Evolutionary conservation across 64 coral and sea anemone species (phyloP).

Genomic region (Exaiptasia diaphana): DNA sequence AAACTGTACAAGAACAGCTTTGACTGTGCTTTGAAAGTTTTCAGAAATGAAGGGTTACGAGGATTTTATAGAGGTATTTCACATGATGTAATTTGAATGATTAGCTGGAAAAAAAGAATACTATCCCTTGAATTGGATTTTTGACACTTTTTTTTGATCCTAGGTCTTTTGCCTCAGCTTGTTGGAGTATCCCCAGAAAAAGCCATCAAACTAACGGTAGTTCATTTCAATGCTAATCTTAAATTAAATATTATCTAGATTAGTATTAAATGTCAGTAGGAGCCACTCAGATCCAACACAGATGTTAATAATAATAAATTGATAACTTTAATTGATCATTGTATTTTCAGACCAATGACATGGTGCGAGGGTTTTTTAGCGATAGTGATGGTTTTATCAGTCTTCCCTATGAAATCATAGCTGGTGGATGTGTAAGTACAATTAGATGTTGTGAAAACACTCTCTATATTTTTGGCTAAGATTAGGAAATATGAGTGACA

Average conservation of each 20-base stretch:
- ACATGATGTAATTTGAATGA: too few relatives aligned
- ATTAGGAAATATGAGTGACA: too few relatives aligned
- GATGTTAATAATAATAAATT: too few relatives aligned
- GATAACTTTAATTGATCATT: too few relatives aligned
- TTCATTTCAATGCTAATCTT: too few relatives aligned
- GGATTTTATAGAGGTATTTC: conserved; percentile 91
- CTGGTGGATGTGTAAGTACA: conserved; percentile 96
- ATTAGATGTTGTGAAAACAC: too few relatives aligned
- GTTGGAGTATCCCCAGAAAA: conserved; percentile 96
- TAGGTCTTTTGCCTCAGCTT: conserved; percentile 84
- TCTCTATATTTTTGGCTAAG: too few relatives aligned
- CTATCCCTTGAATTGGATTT: too few relatives aligned
- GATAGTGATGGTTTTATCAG: conserved; percentile 91
- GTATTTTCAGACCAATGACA: conserved; percentile 76
- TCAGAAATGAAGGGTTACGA: conserved; percentile 71
- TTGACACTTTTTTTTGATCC: not conserved
- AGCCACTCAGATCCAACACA: too few relatives aligned
- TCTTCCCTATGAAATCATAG: conserved; percentile 69
- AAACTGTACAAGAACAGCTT: conserved; percentile 88
- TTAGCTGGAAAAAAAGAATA: too few relatives aligned
- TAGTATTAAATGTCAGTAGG: too few relatives aligned
- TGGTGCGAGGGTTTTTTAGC: conserved; percentile 78
- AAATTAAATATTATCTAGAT: too few relatives aligned
- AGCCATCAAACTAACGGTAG: conserved; percentile 92
- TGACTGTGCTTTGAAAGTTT: conserved; percentile 91